Percentiles rank a stretch among this genome's conserved stretches.
Evolutionary conservation across 2,113 vertebrate genomes (phyloP).

Genomic region (Corydoras sp.): DNA sequence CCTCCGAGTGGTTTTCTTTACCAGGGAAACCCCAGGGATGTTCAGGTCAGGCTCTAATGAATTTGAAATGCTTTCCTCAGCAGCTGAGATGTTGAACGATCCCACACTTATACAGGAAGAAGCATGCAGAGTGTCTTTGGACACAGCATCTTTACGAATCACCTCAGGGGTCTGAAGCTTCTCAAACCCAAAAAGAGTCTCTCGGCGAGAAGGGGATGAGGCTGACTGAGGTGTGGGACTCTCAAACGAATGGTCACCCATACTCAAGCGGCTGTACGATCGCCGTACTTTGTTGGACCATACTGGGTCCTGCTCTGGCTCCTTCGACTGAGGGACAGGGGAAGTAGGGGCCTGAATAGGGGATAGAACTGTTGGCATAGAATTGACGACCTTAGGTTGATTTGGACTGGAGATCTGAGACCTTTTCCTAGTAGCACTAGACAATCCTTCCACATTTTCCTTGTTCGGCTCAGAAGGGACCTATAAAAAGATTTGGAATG

Average conservation of each 20-base stretch:
- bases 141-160: conserved; percentile 30
- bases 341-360: conserved; percentile 54
- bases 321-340: conserved; percentile 16
- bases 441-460: conserved; percentile 52
- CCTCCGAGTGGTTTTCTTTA: conserved; percentile 65
- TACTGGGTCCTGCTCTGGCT: conserved; percentile 40
- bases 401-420: conserved; percentile 45
- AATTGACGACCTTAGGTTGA: conserved; percentile 4
- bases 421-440: conserved; percentile 34
- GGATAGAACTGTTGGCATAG: conserved; percentile 49
- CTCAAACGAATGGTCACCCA: conserved; percentile 51
- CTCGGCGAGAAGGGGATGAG: conserved; percentile 36
- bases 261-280: conserved; percentile 75
- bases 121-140: conserved; percentile 25
- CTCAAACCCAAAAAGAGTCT: conserved; percentile 75
- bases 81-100: conserved; percentile 48
- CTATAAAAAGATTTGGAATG: conserved; percentile 24
- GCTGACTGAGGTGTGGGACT: conserved; percentile 31
- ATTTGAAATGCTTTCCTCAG: conserved; percentile 32
- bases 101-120: conserved; percentile 31
- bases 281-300: conserved; percentile 79
- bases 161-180: conserved; percentile 61
- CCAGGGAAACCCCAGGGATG: conserved; percentile 72
- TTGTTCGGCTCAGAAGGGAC: conserved; percentile 53
- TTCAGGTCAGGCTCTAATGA: conserved; percentile 54